phyloP scores from a whole-genome alignment of 2,113 vertebrate species.

The Plecturocebus donacophilus region DNA sequence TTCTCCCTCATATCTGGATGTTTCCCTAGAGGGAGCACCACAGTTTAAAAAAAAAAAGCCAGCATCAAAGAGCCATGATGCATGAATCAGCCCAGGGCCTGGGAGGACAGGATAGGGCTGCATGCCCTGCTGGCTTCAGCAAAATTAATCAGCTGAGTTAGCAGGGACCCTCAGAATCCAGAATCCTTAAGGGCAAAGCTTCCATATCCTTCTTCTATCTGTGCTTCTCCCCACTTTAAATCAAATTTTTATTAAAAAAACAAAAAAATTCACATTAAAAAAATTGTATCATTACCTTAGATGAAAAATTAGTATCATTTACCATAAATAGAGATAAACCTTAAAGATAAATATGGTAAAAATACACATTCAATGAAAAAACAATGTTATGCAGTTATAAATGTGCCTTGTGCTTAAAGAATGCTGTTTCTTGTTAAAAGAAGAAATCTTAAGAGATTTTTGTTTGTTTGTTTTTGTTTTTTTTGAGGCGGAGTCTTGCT shows the following conservation, averaged over 20 bases:
- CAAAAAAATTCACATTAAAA: neutral
- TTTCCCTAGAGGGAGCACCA: neutral
- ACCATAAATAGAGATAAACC: neutral
- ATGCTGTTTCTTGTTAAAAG: neutral
- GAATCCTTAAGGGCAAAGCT: neutral
- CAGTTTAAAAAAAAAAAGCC: neutral
- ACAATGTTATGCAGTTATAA: neutral
- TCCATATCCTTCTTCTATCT: neutral
- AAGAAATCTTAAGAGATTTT: neutral
- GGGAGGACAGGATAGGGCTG: neutral
- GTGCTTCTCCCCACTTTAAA: neutral
- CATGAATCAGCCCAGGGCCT: neutral
- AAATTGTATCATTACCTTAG: neutral
- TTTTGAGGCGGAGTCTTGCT: too few relatives aligned
- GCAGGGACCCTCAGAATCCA: neutral
- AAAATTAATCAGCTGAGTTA: fast-evolving
- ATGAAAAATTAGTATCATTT: conserved; percentile 12
- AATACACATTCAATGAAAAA: neutral
- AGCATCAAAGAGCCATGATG: neutral
- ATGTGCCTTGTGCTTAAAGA: neutral
- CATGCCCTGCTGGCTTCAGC: fast-evolving
- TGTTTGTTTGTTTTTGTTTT: too few relatives aligned
- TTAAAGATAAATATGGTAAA: neutral
- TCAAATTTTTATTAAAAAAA: neutral
- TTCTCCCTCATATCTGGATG: neutral